phyloP scores from a whole-genome alignment of 2,113 vertebrate species.

The Micronycteris hirsuta region DNA sequence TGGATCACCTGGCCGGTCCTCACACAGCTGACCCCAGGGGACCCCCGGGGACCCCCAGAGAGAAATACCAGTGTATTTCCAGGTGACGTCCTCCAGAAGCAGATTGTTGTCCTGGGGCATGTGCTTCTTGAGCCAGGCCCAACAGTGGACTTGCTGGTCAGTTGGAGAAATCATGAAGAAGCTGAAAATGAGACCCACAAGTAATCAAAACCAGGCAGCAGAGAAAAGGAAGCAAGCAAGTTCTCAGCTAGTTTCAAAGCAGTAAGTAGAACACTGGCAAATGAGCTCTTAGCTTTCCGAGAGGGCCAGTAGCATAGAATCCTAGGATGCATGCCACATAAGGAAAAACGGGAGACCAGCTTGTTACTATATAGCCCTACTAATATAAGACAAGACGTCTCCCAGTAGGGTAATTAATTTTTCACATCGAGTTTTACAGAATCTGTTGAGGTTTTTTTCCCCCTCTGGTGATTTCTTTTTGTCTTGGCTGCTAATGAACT shows the following conservation, averaged over 20 bases:
- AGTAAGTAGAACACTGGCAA: background rate
- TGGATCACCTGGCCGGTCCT: background rate
- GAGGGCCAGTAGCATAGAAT: background rate
- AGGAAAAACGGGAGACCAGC: background rate
- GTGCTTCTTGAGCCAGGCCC: conserved; percentile 94
- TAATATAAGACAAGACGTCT: background rate
- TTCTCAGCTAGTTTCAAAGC: background rate
- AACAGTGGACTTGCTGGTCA: conserved; percentile 98
- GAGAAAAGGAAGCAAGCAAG: background rate
- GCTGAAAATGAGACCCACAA: conserved; percentile 77
- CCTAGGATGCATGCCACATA: background rate
- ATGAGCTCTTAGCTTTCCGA: background rate
- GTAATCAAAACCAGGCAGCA: conserved; percentile 45
- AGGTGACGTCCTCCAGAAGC: conserved; percentile 94
- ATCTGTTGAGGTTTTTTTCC: background rate
- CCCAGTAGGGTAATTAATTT: background rate
- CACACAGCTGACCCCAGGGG: background rate
- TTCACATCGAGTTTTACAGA: background rate
- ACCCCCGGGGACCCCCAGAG: background rate
- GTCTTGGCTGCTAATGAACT: background rate
- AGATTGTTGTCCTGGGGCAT: conserved; percentile 90
- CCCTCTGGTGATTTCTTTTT: background rate
- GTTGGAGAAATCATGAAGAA: conserved; percentile 99
- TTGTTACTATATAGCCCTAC: background rate
- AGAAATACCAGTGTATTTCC: conserved; percentile 95